These are phyloP conservation scores for Dasyurus viverrinus DNA, from an alignment of 2,113 vertebrate species.

Conservation along the genomic window DNA sequence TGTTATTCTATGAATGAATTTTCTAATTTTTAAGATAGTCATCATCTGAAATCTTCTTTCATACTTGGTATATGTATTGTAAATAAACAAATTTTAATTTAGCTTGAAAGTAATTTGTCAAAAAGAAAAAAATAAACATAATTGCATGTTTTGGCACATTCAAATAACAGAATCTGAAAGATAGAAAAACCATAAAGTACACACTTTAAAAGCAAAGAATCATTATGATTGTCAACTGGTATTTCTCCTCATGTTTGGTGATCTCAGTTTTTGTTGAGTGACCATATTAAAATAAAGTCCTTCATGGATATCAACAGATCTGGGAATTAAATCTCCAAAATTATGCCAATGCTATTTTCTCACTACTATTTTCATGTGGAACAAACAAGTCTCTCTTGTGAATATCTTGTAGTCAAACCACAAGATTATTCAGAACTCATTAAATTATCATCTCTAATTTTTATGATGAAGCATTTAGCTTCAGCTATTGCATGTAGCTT, in stretches of 20 bases:
- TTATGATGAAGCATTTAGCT: conserved; percentile 54
- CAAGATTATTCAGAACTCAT: conserved; percentile 45
- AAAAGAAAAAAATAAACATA: conserved; percentile 7
- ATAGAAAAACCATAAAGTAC: conserved; percentile 2
- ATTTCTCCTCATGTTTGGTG: conserved; percentile 38
- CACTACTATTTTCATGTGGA: not conserved
- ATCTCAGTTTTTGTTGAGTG: not conserved
- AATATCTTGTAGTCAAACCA: conserved; percentile 27
- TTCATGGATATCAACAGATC: not conserved
- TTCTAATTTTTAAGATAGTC: conserved; percentile 19
- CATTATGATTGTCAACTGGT: not conserved
- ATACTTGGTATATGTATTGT: conserved; percentile 1
- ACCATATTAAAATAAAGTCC: conserved; percentile 3
- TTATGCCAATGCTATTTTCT: not conserved
- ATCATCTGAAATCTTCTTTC: not conserved
- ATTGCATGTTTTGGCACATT: conserved; percentile 16
- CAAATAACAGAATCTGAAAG: not conserved
- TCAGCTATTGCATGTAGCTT: conserved; percentile 53
- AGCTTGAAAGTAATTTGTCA: conserved; percentile 15
- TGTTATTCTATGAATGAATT: not conserved
- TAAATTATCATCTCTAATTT: conserved; percentile 45
- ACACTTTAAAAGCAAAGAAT: not conserved
- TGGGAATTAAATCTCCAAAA: not conserved
- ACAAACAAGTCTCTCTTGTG: conserved; percentile 42
- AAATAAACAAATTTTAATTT: not conserved